Conservation (phyloP, 2,888 invertebrate species). For the Drosophila pseudotalamancana region DNA sequence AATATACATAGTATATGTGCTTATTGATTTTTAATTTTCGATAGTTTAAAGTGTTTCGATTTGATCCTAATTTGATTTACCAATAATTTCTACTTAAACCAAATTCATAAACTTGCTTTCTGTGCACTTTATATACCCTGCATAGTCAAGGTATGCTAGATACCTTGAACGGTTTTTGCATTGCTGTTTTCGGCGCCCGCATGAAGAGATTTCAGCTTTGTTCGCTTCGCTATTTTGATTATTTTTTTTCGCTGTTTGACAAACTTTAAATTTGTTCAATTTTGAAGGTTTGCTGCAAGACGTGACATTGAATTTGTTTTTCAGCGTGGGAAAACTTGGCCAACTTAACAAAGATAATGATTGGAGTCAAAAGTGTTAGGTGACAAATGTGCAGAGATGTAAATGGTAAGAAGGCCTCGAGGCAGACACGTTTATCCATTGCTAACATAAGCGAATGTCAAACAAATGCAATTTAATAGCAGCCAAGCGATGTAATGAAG, state of each 20-base stretch:
- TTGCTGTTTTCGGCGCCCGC: conserved; percentile 53
- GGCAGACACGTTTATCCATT: not conserved
- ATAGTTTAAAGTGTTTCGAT: too few relatives aligned
- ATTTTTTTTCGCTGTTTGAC: not conserved
- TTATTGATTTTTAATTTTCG: too few relatives aligned
- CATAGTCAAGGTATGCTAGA: not conserved
- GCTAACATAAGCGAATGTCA: conserved; percentile 10
- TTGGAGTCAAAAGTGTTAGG: conserved; percentile 35
- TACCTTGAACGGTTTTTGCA: conserved; percentile 19
- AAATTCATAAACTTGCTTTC: not conserved
- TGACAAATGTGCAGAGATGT: conserved; percentile 43
- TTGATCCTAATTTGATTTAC: too few relatives aligned
- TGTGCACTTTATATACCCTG: not conserved
- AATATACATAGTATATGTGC: too few relatives aligned
- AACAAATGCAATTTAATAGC: conserved; percentile 63
- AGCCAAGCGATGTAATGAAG: conserved; percentile 52
- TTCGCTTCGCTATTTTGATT: conserved; percentile 4
- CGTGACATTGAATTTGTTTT: conserved; percentile 70
- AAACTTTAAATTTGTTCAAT: not conserved
- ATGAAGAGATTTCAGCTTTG: conserved; percentile 33
- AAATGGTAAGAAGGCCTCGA: conserved; percentile 16
- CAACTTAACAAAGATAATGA: not conserved
- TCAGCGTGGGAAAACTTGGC: conserved; percentile 60
- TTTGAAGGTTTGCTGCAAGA: not conserved
- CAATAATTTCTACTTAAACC: too few relatives aligned